Evolutionary conservation across 1,140 invertebrate species (phyloP).

Genomic region (Sesamia nonagrioides): DNA sequence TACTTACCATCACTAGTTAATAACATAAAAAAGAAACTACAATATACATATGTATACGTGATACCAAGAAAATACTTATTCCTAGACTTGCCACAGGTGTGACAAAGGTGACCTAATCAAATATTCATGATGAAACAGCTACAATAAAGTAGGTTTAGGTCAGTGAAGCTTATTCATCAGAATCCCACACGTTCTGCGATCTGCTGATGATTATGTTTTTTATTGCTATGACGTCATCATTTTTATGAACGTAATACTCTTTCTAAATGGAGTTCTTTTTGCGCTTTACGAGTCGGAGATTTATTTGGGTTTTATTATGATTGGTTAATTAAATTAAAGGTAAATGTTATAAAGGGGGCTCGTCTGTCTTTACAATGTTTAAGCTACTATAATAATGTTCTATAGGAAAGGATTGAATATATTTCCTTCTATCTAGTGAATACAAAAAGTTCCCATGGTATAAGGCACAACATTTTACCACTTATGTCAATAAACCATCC

Average conservation of each 20-base stretch:
- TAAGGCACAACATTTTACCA: neutral
- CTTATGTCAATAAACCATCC: conserved; percentile 4
- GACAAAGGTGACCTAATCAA: conserved; percentile 46
- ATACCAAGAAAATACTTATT: conserved; percentile 14
- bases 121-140: conserved; percentile 48
- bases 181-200: conserved; percentile 51
- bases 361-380: neutral
- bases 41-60: neutral
- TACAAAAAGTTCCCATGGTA: neutral
- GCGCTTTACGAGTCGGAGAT: neutral
- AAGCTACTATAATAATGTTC: too few species aligned
- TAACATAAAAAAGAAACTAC: conserved; percentile 8
- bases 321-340: conserved; percentile 5
- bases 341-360: neutral
- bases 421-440: neutral
- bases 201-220: conserved; percentile 31
- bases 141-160: conserved; percentile 58
- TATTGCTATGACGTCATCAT: conserved; percentile 29
- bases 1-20: too few species aligned
- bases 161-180: conserved; percentile 53
- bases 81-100: conserved; percentile 35
- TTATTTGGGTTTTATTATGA: conserved; percentile 11
- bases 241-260: conserved; percentile 10
- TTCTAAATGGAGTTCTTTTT: neutral
- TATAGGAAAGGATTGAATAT: too few species aligned